Evolutionary conservation across 2,113 vertebrate genomes (phyloP).

Genomic region (Percina caprodes): DNA sequence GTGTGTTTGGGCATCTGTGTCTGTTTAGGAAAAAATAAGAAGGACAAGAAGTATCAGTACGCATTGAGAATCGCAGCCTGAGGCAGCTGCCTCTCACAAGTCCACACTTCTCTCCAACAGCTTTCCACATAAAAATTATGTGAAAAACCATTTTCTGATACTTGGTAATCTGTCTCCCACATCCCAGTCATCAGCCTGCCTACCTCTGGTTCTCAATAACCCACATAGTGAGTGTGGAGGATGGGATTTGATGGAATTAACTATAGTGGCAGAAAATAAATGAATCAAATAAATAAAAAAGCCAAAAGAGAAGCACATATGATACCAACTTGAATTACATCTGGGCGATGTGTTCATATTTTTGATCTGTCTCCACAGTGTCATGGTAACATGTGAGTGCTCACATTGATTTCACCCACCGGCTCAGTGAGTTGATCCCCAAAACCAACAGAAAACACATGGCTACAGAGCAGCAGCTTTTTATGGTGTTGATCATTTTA

Average conservation of each 20-base stretch:
- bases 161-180: constrained; percentile 70
- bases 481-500: constrained; percentile 29
- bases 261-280: constrained; percentile 41
- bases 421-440: constrained; percentile 31
- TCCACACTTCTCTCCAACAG: constrained; percentile 41
- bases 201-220: constrained; percentile 72
- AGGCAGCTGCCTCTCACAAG: constrained; percentile 49
- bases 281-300: constrained; percentile 67
- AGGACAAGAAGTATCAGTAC: constrained; percentile 41
- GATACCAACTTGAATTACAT: constrained; percentile 45
- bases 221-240: constrained; percentile 79
- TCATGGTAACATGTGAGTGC: constrained; percentile 29
- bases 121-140: constrained; percentile 57
- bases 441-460: constrained; percentile 22
- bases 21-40: constrained; percentile 40
- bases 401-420: constrained; percentile 44
- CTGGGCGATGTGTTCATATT: constrained; percentile 32
- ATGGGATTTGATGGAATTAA: constrained; percentile 80
- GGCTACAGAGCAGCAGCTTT: constrained; percentile 18
- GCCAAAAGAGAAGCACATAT: constrained; percentile 34
- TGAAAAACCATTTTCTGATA: constrained; percentile 57
- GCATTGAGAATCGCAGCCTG: constrained; percentile 56
- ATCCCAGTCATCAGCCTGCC: constrained; percentile 60
- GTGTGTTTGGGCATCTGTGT: constrained; percentile 45
- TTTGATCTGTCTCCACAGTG: constrained; percentile 26